Percentiles rank a stretch among this genome's conserved stretches.
These are phyloP conservation scores for Stegana nigrithorax DNA, from an alignment of 2,888 invertebrate genomes.

Conservation along the genomic window DNA sequence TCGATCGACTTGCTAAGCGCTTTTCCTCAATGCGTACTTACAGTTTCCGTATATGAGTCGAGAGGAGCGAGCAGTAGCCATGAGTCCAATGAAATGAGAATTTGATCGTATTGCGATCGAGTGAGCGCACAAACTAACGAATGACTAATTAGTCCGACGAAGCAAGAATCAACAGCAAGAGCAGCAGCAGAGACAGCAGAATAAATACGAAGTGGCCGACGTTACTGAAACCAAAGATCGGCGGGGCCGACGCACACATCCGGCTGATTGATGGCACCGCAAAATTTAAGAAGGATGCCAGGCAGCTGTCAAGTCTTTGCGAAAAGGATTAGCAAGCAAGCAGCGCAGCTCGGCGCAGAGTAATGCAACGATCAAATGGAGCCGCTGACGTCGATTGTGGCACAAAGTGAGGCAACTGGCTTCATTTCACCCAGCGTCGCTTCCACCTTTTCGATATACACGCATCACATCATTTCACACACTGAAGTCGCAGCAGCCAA, in stretches of 20 bases:
- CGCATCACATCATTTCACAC: slow-evolving; percentile 10
- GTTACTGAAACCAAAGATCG: too few relatives aligned
- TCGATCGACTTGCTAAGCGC: slow-evolving; percentile 20
- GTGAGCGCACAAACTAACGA: slow-evolving; percentile 24
- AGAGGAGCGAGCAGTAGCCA: slow-evolving; percentile 31
- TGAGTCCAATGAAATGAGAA: slow-evolving; percentile 35
- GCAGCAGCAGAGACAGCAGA: slow-evolving; percentile 14
- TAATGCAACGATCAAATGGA: slow-evolving; percentile 65
- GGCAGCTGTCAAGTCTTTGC: slow-evolving; percentile 66
- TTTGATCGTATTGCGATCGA: slow-evolving; percentile 33
- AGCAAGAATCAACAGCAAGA: slow-evolving; percentile 28
- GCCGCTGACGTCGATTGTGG: too few relatives aligned
- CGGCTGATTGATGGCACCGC: slow-evolving; percentile 67
- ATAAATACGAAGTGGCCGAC: too few relatives aligned
- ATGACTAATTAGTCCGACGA: slow-evolving; percentile 61
- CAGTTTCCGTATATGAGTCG: neutral
- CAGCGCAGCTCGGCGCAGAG: slow-evolving; percentile 11
- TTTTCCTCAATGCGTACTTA: slow-evolving; percentile 8
- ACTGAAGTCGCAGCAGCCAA: slow-evolving; percentile 1
- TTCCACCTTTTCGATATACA: slow-evolving; percentile 36
- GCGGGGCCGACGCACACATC: slow-evolving; percentile 35
- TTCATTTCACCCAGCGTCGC: too few relatives aligned
- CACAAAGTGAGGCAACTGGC: too few relatives aligned
- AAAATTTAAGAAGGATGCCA: slow-evolving; percentile 67
- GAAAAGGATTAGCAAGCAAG: slow-evolving; percentile 62